phyloP scores from a whole-genome alignment of 1,140 invertebrate species.

The Dolichoris vasculosae region DNA sequence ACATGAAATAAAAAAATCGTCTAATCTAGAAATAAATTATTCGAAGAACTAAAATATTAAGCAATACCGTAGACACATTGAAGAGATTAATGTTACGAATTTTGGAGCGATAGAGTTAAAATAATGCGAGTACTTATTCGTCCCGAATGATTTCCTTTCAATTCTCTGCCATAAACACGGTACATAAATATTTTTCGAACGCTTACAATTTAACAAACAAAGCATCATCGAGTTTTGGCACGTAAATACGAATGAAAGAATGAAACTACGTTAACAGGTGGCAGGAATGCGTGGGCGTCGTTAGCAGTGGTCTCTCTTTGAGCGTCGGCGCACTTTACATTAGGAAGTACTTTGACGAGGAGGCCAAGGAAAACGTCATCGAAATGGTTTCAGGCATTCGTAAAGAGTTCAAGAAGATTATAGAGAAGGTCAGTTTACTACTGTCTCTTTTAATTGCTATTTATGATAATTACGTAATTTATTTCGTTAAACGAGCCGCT shows the following conservation, averaged over 20 bases:
- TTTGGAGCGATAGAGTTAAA: too few species aligned
- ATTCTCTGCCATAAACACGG: too few species aligned
- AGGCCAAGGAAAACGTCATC: conserved; percentile 82
- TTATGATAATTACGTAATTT: not conserved
- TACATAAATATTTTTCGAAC: too few species aligned
- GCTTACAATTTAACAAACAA: not conserved
- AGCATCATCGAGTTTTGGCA: not conserved
- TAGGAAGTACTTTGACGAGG: conserved; percentile 83
- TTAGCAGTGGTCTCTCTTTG: conserved; percentile 82
- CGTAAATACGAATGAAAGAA: not conserved
- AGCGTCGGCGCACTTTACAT: conserved; percentile 87
- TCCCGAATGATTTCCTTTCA: too few species aligned
- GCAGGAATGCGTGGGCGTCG: conserved; percentile 86
- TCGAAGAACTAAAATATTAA: too few species aligned
- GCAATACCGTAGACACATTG: too few species aligned
- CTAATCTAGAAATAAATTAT: too few species aligned
- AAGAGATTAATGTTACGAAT: too few species aligned
- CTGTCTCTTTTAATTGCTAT: not conserved
- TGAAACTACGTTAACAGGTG: conserved; percentile 72
- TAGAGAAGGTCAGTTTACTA: conserved; percentile 54
- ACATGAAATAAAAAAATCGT: too few species aligned
- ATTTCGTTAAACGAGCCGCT: not conserved
- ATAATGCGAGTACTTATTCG: too few species aligned
- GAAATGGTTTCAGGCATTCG: conserved; percentile 90
- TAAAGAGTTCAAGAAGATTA: conserved; percentile 74